Percentiles rank a stretch among this genome's conserved stretches.
Conservation (phyloP, 2,888 invertebrate genomes). For the Gryllus longicercus region DNA sequence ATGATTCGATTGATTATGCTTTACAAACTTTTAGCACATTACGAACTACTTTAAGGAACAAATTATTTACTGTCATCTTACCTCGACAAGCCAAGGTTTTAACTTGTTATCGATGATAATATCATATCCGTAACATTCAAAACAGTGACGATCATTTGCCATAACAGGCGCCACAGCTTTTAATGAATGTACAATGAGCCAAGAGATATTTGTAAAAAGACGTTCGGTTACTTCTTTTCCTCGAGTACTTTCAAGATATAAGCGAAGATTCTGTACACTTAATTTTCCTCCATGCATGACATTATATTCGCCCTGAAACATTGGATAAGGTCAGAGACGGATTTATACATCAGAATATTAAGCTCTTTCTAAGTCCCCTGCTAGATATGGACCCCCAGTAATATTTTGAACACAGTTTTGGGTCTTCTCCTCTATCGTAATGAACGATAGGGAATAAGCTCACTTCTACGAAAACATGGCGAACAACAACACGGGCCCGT, state of each 20-base stretch:
- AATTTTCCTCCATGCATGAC: slow-evolving; percentile 91
- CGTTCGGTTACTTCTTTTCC: slow-evolving; percentile 85
- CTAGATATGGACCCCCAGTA: no score
- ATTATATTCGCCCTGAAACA: slow-evolving; percentile 80
- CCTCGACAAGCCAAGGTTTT: slow-evolving; percentile 91
- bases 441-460: no score
- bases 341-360: no score
- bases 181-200: slow-evolving; percentile 88
- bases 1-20: not conserved
- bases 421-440: no score
- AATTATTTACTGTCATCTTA: slow-evolving; percentile 41
- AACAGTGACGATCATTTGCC: slow-evolving; percentile 88
- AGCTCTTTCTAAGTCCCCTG: no score
- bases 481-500: no score
- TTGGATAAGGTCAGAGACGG: no score
- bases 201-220: slow-evolving; percentile 82
- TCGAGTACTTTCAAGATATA: slow-evolving; percentile 86
- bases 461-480: no score
- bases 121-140: slow-evolving; percentile 93
- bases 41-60: not conserved
- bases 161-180: slow-evolving; percentile 90
- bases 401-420: no score
- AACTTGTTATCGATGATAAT: slow-evolving; percentile 92
- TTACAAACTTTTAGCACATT: not conserved
- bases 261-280: slow-evolving; percentile 83